These are phyloP conservation scores for Alces alces DNA, from an alignment of 2,113 vertebrate genomes.

Conservation along the genomic window DNA sequence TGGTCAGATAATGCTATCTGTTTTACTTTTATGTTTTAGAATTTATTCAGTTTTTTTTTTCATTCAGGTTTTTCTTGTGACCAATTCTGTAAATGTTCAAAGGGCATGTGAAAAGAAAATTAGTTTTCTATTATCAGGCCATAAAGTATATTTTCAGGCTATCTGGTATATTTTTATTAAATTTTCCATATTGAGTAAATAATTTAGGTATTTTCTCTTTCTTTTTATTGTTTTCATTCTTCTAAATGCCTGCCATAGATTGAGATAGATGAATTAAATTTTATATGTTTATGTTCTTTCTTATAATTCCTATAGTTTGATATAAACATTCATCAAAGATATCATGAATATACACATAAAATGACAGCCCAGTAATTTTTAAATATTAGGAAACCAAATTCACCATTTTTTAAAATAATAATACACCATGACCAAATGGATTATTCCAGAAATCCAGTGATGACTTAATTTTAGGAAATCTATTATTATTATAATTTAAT, in stretches of 20 bases:
- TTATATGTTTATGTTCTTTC: not conserved
- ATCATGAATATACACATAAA: constrained; percentile 15
- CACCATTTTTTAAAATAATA: constrained; percentile 17
- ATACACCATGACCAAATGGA: not conserved
- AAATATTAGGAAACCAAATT: constrained; percentile 19
- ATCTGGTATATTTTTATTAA: constrained; percentile 1
- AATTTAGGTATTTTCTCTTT: not conserved
- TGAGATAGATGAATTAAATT: constrained; percentile 15
- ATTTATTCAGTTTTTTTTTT: constrained; percentile 26
- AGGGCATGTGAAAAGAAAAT: not conserved
- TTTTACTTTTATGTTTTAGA: not conserved
- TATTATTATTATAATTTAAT: constrained; percentile 28
- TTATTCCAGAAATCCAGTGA: constrained; percentile 34
- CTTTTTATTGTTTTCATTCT: constrained; percentile 5
- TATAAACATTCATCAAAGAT: constrained; percentile 11
- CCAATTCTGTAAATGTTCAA: constrained; percentile 21
- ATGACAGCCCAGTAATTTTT: constrained; percentile 1
- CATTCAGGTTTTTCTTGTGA: constrained; percentile 11
- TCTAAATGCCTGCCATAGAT: not conserved
- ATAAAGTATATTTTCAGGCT: not conserved
- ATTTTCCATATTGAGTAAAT: not conserved
- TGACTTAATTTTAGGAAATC: constrained; percentile 34
- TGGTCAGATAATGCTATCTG: not conserved
- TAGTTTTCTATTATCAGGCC: not conserved
- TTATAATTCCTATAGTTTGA: not conserved